These are phyloP conservation scores for Plectropomus leopardus DNA, from an alignment of 2,113 vertebrate species.

Conservation along the genomic window DNA sequence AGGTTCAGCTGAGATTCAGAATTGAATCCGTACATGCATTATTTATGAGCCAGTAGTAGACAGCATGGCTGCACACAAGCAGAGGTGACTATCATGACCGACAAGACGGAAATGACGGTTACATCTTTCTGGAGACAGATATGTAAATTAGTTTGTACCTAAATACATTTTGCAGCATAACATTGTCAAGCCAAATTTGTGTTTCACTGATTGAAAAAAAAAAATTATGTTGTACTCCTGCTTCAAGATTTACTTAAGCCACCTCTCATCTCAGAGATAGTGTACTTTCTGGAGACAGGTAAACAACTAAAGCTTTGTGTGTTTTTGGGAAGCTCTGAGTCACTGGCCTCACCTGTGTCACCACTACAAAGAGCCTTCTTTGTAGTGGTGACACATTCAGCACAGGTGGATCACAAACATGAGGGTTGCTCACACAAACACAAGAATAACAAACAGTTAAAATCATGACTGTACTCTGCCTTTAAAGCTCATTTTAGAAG, in stretches of 20 bases:
- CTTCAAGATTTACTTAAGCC: neutral
- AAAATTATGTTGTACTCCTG: neutral
- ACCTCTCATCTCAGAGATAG: neutral
- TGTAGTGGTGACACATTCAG: slow-evolving; percentile 39
- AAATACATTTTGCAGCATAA: neutral
- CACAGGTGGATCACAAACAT: slow-evolving; percentile 1
- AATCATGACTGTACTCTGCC: neutral
- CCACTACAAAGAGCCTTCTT: slow-evolving; percentile 44
- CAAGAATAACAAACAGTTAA: neutral
- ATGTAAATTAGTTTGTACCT: too few relatives aligned
- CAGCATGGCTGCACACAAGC: slow-evolving; percentile 32
- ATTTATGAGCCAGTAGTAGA: slow-evolving; percentile 53
- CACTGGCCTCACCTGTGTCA: slow-evolving; percentile 57
- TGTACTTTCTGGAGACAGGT: slow-evolving; percentile 13
- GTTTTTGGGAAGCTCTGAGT: slow-evolving; percentile 13
- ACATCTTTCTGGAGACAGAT: neutral
- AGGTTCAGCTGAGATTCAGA: slow-evolving; percentile 48
- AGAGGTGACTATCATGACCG: neutral
- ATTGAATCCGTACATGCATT: slow-evolving; percentile 48
- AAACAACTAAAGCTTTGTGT: slow-evolving; percentile 23
- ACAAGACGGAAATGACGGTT: neutral
- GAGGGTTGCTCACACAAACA: neutral
- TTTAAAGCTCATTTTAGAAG: neutral
- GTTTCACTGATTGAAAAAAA: neutral
- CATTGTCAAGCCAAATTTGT: neutral